Evolutionary conservation across 2,888 invertebrate genomes (phyloP), one percentile per base, ranked within the genome.

Genomic region (Agrilus cyanescens): DNA sequence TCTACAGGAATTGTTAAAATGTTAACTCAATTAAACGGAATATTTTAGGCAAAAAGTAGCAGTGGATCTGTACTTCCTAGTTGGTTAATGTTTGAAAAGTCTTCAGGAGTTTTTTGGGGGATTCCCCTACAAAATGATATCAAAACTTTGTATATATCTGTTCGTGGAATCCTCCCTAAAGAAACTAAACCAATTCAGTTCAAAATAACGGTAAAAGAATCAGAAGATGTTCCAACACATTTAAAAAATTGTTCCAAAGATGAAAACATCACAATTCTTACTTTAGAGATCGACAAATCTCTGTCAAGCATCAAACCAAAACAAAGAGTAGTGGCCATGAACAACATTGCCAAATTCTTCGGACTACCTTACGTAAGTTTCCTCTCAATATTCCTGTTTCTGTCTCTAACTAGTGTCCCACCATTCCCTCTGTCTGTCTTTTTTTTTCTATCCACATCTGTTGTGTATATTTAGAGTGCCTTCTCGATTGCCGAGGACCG

Each of bases 41-140:
- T 31, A 41, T 57, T 59, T 31, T 48, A 74, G 73, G 68, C 67
- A 31, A 69, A 60, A 51, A 59, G 61, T 43, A 54, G 61, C 25
- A 58, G 61, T 35, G 63, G 64, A 13, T 63, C 64, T 40, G 54
- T 62, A 1, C 58, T 78, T 51, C 82, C 85, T 1, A 65, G 67
- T 48, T 85, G 85, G 85, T 66, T 85, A 54, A 70, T 77, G 49
- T 84, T 84, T 67, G 81, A 85, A 63, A 73, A 75, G 41, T 71
- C 69, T 41, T 75, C 76, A 49, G 78, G 79, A n/a, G 70, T 80
- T 43, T 74, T 89, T 58, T 76, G 79, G 63, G 88, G 88, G 13
- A 74, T 88, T 41, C 86, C 89, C 1, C 70, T 76, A 50, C 66
- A 68, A 40, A 71, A 73, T 45, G 82, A 88, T 60, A 61, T 80